Conservation (phyloP, 1,140 invertebrate genomes). For the Aphelinus certus region DNA sequence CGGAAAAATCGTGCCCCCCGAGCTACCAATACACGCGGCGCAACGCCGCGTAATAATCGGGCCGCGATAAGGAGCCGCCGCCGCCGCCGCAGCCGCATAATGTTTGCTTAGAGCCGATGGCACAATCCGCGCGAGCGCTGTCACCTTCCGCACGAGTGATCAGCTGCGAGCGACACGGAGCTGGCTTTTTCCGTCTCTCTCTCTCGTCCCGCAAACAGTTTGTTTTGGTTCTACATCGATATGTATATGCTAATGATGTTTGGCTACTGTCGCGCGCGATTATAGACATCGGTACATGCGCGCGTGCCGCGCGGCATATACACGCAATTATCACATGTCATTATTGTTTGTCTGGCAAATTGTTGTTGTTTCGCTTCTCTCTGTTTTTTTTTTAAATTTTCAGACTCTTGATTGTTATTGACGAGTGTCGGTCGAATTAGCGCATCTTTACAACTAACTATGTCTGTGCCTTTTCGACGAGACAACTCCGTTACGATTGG, state of each 20-base stretch:
- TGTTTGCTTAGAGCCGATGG: not conserved
- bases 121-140: not conserved
- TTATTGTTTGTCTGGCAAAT: no score
- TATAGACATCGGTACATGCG: not conserved
- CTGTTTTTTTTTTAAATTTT: no score
- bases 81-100: not conserved
- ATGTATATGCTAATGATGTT: not conserved
- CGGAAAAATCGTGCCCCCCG: not conserved
- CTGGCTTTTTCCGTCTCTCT: not conserved
- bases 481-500: no score
- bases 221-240: not conserved
- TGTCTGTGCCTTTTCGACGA: no score
- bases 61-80: constrained; percentile 10
- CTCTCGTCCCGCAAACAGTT: no score
- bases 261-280: not conserved
- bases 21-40: not conserved
- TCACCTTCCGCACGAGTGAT: constrained; percentile 1
- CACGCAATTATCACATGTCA: no score
- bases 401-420: no score
- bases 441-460: no score
- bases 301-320: not conserved
- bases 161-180: not conserved
- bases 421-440: no score
- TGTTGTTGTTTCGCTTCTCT: no score
- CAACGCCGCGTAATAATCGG: not conserved